phyloP scores from a whole-genome alignment of 2,797 vertebrate species.

The Monodelphis domestica region DNA sequence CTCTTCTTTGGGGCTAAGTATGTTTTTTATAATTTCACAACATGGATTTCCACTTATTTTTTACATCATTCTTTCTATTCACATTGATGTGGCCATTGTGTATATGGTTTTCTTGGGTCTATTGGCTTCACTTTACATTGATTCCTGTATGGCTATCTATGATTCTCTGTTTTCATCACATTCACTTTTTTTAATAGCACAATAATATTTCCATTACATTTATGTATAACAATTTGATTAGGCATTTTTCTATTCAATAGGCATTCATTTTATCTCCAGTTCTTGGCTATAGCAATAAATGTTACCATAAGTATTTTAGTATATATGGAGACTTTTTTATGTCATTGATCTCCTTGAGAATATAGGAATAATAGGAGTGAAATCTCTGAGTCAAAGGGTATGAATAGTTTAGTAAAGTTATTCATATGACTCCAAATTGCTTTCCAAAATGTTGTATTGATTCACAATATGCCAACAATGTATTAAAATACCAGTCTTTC shows the following conservation, averaged over 20 bases:
- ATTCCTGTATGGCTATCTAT: neutral
- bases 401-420: neutral
- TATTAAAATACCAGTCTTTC: too few species aligned
- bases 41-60: neutral
- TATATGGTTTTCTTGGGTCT: neutral
- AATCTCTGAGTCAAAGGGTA: neutral
- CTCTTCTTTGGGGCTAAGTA: neutral
- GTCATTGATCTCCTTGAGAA: neutral
- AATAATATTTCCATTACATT: neutral
- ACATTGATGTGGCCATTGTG: neutral
- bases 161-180: neutral
- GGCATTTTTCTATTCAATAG: neutral
- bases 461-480: too few species aligned
- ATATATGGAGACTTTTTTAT: neutral
- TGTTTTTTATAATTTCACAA: neutral
- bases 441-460: too few species aligned
- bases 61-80: neutral
- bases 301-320: neutral
- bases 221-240: neutral
- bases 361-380: neutral
- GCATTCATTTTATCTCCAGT: neutral
- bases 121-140: neutral
- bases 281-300: neutral
- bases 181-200: neutral
- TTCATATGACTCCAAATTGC: too few species aligned